Percentiles rank a stretch among this genome's conserved stretches.
Evolutionary conservation across 2,797 vertebrate genomes (phyloP).

Genomic region (Hapalemur alaotrensis): DNA sequence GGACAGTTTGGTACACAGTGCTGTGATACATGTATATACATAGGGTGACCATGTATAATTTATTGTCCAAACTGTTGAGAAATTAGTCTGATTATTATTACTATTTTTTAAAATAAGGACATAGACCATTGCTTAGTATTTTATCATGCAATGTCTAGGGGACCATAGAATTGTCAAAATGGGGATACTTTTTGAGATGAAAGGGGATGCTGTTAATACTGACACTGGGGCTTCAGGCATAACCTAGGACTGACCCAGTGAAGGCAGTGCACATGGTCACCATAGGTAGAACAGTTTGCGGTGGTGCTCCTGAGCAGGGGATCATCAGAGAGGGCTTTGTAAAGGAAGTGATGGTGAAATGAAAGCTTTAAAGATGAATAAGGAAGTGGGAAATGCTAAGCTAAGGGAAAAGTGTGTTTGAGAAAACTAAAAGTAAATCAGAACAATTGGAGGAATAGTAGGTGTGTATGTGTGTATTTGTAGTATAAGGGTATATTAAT

Average conservation of each 20-base stretch:
- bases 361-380: background rate
- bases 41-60: background rate
- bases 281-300: background rate
- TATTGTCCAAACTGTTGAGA: slow-evolving; percentile 10
- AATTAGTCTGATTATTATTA: background rate
- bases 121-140: background rate
- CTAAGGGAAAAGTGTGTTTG: background rate
- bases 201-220: background rate
- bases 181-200: background rate
- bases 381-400: background rate
- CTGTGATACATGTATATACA: background rate
- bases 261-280: background rate
- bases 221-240: background rate
- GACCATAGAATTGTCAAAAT: background rate
- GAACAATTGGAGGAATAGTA: background rate
- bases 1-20: background rate
- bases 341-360: background rate
- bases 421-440: background rate
- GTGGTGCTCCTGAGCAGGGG: background rate
- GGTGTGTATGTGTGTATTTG: background rate
- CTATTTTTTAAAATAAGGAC: background rate
- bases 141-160: background rate
- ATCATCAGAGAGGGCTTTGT: background rate
- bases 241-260: background rate
- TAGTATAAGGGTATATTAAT: background rate